phyloP scores from a whole-genome alignment of 2,797 vertebrate genomes.

The Sylvia borin region DNA sequence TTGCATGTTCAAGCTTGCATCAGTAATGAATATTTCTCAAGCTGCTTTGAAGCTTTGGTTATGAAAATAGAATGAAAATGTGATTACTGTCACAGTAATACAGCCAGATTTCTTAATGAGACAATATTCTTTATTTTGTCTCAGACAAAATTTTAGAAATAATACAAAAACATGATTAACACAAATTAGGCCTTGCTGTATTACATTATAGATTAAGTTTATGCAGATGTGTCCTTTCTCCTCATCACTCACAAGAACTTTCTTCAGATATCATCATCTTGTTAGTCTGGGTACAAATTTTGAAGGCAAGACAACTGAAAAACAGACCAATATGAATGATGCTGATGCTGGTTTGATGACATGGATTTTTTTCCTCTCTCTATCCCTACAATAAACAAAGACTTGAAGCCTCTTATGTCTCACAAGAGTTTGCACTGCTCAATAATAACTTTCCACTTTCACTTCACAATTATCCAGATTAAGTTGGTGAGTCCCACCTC shows the following conservation, averaged over 20 bases:
- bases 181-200: constrained; percentile 51
- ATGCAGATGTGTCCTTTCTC: constrained; percentile 25
- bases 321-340: not conserved
- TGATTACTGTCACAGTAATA: constrained; percentile 67
- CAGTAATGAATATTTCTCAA: constrained; percentile 72
- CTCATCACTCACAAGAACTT: not conserved
- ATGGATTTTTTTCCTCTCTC: not conserved
- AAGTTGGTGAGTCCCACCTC: not conserved
- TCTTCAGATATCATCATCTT: not conserved
- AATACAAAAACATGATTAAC: constrained; percentile 66
- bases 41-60: constrained; percentile 64
- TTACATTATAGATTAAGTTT: constrained; percentile 27
- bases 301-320: not conserved
- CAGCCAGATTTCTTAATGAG: constrained; percentile 73
- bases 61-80: constrained; percentile 75
- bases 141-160: constrained; percentile 64
- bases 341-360: not conserved
- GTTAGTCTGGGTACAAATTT: not conserved
- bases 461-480: not conserved
- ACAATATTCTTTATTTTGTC: constrained; percentile 70
- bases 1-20: constrained; percentile 61
- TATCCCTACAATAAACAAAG: not conserved
- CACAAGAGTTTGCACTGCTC: not conserved
- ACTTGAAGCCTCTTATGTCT: not conserved
- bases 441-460: not conserved